Conservation (phyloP, 2,888 invertebrate genomes). For the Himalopsyche japonica region DNA sequence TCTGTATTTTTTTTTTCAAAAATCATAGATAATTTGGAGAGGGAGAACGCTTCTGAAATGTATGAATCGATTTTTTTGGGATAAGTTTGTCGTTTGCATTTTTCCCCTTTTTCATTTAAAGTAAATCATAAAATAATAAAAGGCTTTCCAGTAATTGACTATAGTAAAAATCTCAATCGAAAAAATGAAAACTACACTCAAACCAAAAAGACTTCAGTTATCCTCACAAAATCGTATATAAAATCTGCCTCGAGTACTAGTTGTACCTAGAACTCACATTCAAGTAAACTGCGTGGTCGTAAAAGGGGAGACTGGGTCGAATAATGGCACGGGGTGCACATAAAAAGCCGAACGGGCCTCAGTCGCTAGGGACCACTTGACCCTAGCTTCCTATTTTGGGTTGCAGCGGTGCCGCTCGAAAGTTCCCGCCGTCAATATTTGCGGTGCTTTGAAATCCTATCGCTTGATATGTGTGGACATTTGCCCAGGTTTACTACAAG, state of each 20-base stretch:
- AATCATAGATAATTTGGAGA: too few relatives aligned
- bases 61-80: too few relatives aligned
- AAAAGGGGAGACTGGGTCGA: slow-evolving; percentile 12
- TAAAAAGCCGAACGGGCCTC: slow-evolving; percentile 29
- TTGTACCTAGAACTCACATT: neutral
- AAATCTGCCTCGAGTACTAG: neutral
- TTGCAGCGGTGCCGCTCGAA: slow-evolving; percentile 5
- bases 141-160: neutral
- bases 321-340: slow-evolving; percentile 28
- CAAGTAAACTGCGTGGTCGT: neutral
- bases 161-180: neutral
- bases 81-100: too few relatives aligned
- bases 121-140: neutral
- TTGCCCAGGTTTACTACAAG: neutral
- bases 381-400: slow-evolving; percentile 17
- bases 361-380: slow-evolving; percentile 35
- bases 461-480: neutral
- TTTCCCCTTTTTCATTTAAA: neutral
- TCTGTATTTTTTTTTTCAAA: too few relatives aligned
- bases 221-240: neutral
- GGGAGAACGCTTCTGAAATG: too few relatives aligned
- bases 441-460: neutral
- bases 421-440: neutral
- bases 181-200: neutral
- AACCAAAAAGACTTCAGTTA: neutral